phyloP scores from a whole-genome alignment of 2,797 vertebrate genomes.

The Steatocranus sp. region DNA sequence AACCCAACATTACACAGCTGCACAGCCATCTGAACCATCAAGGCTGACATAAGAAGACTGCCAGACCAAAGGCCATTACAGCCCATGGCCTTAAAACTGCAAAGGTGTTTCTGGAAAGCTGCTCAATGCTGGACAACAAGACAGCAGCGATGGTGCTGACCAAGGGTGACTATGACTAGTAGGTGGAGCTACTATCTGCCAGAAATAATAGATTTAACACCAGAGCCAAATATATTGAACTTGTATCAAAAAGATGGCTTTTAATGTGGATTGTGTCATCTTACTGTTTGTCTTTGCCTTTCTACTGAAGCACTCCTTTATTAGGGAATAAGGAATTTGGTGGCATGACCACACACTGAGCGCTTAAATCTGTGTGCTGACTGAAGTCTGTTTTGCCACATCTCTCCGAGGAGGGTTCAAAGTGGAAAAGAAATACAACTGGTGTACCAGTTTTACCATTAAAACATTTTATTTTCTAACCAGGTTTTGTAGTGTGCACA shows the following conservation, averaged over 20 bases:
- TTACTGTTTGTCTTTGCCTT: background rate
- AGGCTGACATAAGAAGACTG: background rate
- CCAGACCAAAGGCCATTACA: background rate
- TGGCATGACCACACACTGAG: conserved; percentile 44
- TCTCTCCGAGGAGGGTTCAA: conserved; percentile 15
- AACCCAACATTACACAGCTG: background rate
- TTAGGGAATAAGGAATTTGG: conserved; percentile 10
- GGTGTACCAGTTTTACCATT: background rate
- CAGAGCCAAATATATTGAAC: conserved; percentile 7
- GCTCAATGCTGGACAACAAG: background rate
- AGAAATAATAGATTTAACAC: background rate
- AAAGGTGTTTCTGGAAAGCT: background rate
- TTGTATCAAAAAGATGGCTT: conserved; percentile 7
- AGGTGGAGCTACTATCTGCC: background rate
- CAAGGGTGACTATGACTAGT: background rate
- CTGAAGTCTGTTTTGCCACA: conserved; percentile 23
- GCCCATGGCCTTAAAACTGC: background rate
- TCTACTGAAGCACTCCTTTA: conserved; percentile 13
- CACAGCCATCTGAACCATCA: background rate
- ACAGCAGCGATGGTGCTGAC: background rate
- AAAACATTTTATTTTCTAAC: background rate
- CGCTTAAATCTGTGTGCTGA: conserved; percentile 27
- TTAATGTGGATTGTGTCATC: conserved; percentile 3
- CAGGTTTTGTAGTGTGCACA: background rate
- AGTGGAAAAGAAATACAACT: background rate